phyloP scores from a whole-genome alignment of 2,113 vertebrate species.

The Rhinolophus ferrumequinum region DNA sequence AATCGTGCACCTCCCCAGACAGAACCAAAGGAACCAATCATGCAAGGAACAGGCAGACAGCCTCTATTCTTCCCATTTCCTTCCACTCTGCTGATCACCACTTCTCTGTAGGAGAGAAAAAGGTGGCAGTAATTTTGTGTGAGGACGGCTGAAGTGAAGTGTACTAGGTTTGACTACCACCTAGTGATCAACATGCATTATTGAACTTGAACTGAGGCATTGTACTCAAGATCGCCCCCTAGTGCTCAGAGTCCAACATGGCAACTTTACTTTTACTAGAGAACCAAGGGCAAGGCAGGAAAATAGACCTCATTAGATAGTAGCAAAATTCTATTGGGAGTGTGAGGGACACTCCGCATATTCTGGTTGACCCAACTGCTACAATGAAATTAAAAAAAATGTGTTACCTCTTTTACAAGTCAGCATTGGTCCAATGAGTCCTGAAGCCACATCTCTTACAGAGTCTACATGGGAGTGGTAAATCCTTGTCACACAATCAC shows the following conservation, averaged over 20 bases:
- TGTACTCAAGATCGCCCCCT: not conserved
- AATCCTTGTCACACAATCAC: slow-evolving; percentile 88
- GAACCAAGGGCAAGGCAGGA: not conserved
- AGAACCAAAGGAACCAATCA: not conserved
- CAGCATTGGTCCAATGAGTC: slow-evolving; percentile 91
- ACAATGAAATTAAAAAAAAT: not conserved
- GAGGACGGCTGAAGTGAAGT: not conserved
- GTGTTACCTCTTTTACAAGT: slow-evolving; percentile 92
- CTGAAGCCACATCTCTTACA: slow-evolving; percentile 89
- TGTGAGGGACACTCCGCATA: not conserved
- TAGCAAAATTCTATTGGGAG: not conserved
- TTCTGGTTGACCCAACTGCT: not conserved
- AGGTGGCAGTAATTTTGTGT: not conserved
- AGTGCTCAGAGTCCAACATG: not conserved
- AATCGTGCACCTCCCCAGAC: not conserved
- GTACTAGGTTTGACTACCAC: not conserved
- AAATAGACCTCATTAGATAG: not conserved
- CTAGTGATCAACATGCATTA: not conserved
- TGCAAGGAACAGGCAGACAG: not conserved
- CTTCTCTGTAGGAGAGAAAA: not conserved
- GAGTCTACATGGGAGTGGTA: slow-evolving; percentile 91
- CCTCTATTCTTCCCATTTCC: not conserved
- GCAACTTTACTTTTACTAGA: not conserved
- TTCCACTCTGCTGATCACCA: not conserved
- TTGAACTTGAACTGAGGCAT: not conserved